These are phyloP conservation scores for Clarias macrocephalus DNA, from an alignment of 2,113 vertebrate genomes.

Conservation along the genomic window DNA sequence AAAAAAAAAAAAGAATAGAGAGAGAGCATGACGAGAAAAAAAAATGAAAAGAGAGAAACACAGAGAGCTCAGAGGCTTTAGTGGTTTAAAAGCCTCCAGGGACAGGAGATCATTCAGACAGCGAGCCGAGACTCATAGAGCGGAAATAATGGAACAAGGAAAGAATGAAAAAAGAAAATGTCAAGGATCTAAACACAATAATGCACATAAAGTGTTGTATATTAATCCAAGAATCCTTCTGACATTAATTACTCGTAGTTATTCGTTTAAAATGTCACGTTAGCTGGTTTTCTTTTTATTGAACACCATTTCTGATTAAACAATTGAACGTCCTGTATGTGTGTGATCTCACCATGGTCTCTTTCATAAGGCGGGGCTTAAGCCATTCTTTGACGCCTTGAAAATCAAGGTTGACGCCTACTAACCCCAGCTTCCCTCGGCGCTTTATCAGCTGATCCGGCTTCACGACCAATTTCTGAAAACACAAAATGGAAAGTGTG, in stretches of 20 bases:
- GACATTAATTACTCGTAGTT: not conserved
- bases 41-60: constrained; percentile 20
- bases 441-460: constrained; percentile 97
- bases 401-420: constrained; percentile 89
- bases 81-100: constrained; percentile 34
- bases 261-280: not conserved
- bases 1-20: not conserved
- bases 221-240: not conserved
- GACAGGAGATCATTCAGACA: constrained; percentile 2
- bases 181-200: not conserved
- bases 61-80: not conserved
- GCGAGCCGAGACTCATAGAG: not conserved
- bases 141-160: not conserved
- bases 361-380: constrained; percentile 79
- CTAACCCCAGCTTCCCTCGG: constrained; percentile 90
- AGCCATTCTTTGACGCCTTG: constrained; percentile 88
- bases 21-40: constrained; percentile 4
- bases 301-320: not conserved
- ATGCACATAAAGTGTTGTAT: not conserved
- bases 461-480: constrained; percentile 89
- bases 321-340: not conserved
- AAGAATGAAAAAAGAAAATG: not conserved
- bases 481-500: constrained; percentile 24
- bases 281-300: not conserved
- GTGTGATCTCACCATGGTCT: constrained; percentile 81